A percentile compares a stretch with the other conserved stretches of the same genome.
These are phyloP conservation scores for Passerculus sandwichensis DNA, from an alignment of 2,797 vertebrate genomes.

Conservation along the genomic window DNA sequence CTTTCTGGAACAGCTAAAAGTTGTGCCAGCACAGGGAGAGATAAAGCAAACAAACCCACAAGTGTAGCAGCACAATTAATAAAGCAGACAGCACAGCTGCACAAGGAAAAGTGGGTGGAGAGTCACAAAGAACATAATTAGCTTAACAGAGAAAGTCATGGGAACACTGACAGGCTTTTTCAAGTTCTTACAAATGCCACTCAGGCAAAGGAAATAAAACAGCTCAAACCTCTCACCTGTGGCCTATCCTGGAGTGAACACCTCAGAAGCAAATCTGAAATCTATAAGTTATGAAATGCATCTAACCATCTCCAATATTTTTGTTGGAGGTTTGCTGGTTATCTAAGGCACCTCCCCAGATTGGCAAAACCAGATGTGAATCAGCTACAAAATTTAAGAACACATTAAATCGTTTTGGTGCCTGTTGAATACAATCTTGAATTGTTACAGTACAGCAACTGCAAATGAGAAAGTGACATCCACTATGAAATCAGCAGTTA, in stretches of 20 bases:
- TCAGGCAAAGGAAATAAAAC: not conserved
- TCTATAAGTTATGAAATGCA: not conserved
- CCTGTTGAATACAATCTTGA: not conserved
- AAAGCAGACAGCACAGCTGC: not conserved
- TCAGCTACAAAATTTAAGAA: not conserved
- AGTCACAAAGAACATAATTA: not conserved
- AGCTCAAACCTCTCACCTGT: not conserved
- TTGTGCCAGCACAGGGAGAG: not conserved
- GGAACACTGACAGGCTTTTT: not conserved
- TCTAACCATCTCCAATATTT: not conserved
- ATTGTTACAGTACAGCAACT: not conserved
- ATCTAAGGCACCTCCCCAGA: not conserved
- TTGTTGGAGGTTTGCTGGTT: not conserved
- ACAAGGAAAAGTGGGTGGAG: not conserved
- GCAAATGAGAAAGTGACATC: not conserved
- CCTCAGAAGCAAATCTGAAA: not conserved
- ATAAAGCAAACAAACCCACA: not conserved
- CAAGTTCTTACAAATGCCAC: not conserved
- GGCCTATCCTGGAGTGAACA: not conserved
- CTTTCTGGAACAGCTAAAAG: not conserved
- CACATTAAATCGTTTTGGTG: not conserved
- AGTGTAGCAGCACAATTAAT: not conserved
- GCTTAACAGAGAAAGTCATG: not conserved
- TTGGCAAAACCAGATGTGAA: not conserved
- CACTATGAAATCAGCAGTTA: not conserved